phyloP scores from a whole-genome alignment of 1,140 invertebrate species.

The Leptestheria dahalacensis region DNA sequence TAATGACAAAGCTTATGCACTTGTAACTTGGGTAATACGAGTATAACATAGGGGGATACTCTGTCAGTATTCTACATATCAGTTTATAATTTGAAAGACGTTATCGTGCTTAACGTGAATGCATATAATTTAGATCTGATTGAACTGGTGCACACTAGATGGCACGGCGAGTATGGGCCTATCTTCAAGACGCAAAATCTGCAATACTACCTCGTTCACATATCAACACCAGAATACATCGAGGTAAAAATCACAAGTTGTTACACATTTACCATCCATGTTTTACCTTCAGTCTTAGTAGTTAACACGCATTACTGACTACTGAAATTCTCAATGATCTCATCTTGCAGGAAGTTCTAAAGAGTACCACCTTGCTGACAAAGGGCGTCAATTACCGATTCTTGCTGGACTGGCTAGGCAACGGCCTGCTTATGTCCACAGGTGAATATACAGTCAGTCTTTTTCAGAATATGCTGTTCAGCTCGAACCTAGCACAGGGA shows the following conservation, averaged over 20 bases:
- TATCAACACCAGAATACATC: not conserved
- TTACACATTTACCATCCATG: not conserved
- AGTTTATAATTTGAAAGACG: too few relatives aligned
- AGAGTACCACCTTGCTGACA: constrained; percentile 48
- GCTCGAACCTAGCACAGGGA: too few relatives aligned
- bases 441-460: too few relatives aligned
- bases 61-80: too few relatives aligned
- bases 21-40: too few relatives aligned
- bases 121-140: too few relatives aligned
- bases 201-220: not conserved
- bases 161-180: not conserved
- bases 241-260: not conserved
- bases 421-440: too few relatives aligned
- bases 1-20: too few relatives aligned
- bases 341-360: constrained; percentile 41
- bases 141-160: too few relatives aligned
- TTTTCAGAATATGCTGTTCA: too few relatives aligned
- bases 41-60: too few relatives aligned
- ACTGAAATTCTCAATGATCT: not conserved
- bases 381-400: constrained; percentile 57
- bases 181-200: not conserved
- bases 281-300: not conserved
- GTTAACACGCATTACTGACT: not conserved
- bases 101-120: too few relatives aligned
- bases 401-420: constrained; percentile 58